Conservation (phyloP, 2,797 vertebrate species). For the Sebastes flavidus region DNA sequence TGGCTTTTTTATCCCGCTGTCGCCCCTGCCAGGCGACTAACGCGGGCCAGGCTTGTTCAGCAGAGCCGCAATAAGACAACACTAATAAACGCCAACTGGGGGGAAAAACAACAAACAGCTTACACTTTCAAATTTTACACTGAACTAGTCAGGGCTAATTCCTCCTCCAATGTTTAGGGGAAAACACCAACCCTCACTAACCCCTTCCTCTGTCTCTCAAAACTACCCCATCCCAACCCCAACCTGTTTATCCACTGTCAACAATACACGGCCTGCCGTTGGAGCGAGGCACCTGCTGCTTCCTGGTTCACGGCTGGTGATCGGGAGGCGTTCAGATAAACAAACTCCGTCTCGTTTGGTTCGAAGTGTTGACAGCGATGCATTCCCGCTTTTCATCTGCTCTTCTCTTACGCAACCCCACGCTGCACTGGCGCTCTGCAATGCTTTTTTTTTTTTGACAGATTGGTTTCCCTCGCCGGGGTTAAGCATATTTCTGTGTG, state of each 20-base stretch:
- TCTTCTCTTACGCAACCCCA: slow-evolving; percentile 69
- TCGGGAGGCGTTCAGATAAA: slow-evolving; percentile 68
- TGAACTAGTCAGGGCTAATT: slow-evolving; percentile 78
- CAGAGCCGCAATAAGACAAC: slow-evolving; percentile 76
- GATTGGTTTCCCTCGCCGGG: slow-evolving; percentile 20
- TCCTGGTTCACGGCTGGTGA: slow-evolving; percentile 78
- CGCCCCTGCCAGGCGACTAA: slow-evolving; percentile 60
- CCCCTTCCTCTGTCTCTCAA: slow-evolving; percentile 48
- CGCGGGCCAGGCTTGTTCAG: slow-evolving; percentile 69
- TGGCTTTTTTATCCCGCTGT: slow-evolving; percentile 60
- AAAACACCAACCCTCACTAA: slow-evolving; percentile 64
- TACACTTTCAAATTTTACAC: slow-evolving; percentile 75
- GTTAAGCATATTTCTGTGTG: slow-evolving; percentile 36
- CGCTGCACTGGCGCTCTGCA: slow-evolving; percentile 10
- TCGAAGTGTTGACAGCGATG: slow-evolving; percentile 70
- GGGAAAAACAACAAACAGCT: slow-evolving; percentile 71
- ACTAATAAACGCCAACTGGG: slow-evolving; percentile 73
- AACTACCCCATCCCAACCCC: slow-evolving; percentile 61
- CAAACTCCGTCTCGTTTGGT: slow-evolving; percentile 68
- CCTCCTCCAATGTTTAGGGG: slow-evolving; percentile 72
- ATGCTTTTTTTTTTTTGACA: slow-evolving; percentile 5
- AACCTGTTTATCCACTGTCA: slow-evolving; percentile 86
- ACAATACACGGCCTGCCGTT: slow-evolving; percentile 73
- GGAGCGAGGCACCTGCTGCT: slow-evolving; percentile 82
- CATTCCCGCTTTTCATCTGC: slow-evolving; percentile 76